Conservation (phyloP, 2,113 vertebrate species). For the Spea bombifrons region DNA sequence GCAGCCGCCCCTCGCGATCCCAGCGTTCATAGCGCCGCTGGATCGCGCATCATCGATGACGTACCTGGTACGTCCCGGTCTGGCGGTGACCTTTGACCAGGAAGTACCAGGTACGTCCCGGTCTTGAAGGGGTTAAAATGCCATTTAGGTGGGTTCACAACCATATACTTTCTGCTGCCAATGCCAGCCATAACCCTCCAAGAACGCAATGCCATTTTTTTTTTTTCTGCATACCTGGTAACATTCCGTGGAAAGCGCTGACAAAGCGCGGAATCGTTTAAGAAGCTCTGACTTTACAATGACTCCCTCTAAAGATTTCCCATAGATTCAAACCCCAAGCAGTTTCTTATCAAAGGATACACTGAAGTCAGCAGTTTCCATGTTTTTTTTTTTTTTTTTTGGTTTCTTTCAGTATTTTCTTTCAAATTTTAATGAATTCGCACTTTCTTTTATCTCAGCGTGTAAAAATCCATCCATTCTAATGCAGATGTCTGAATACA, state of each 20-base stretch:
- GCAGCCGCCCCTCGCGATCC: too few species aligned
- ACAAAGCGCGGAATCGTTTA: not conserved
- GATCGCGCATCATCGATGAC: too few species aligned
- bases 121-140: too few species aligned
- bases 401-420: not conserved
- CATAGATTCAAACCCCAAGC: not conserved
- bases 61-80: too few species aligned
- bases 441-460: constrained; percentile 13
- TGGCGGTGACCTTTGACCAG: too few species aligned
- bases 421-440: constrained; percentile 16
- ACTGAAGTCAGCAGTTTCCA: constrained; percentile 5
- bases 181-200: too few species aligned
- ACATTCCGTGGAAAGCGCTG: not conserved
- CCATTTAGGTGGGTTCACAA: too few species aligned
- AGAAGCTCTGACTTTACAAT: not conserved
- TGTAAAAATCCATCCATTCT: constrained; percentile 9
- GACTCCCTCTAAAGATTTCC: constrained; percentile 1
- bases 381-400: not conserved
- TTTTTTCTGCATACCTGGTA: not conserved
- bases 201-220: too few species aligned
- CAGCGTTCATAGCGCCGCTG: too few species aligned
- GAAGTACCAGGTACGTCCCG: too few species aligned
- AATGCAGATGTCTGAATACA: constrained; percentile 9
- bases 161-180: too few species aligned
- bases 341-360: constrained; percentile 7